Evolutionary conservation across 2,797 vertebrate species (phyloP).

Genomic region (Acanthopagrus latus): DNA sequence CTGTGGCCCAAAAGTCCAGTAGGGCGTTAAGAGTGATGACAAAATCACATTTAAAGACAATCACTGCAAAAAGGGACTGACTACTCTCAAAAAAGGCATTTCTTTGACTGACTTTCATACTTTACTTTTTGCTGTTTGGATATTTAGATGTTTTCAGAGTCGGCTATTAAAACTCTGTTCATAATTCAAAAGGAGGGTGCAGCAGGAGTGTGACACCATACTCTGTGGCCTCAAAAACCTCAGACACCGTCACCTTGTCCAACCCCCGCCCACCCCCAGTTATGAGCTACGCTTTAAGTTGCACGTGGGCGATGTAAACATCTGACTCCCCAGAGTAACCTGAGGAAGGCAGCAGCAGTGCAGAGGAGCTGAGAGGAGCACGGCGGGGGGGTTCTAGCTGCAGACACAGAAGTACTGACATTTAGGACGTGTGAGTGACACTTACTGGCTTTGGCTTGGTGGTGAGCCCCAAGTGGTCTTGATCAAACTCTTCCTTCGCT

Average conservation of each 20-base stretch:
- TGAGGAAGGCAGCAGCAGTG: conserved; percentile 1
- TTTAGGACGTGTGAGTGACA: not conserved
- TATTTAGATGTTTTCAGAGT: not conserved
- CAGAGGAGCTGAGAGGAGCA: not conserved
- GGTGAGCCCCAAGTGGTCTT: conserved; percentile 82
- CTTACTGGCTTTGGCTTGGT: conserved; percentile 94
- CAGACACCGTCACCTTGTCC: not conserved
- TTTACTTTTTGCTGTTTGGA: not conserved
- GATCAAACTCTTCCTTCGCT: conserved; percentile 71
- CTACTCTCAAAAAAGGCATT: not conserved
- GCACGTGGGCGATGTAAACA: conserved; percentile 64
- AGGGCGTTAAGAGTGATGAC: not conserved
- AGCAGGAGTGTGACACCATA: not conserved
- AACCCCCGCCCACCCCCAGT: not conserved
- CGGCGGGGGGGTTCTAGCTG: too few species aligned
- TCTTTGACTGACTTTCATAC: too few species aligned
- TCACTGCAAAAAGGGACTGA: not conserved
- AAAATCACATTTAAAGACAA: not conserved
- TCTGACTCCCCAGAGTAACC: conserved; percentile 9
- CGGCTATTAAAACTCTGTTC: not conserved
- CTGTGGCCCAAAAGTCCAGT: not conserved
- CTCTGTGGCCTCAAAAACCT: not conserved
- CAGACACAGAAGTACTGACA: not conserved
- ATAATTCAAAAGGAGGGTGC: not conserved
- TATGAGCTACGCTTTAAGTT: conserved; percentile 21